These are phyloP conservation scores for Lordiphosa andalusiaca DNA, from an alignment of 2,888 invertebrate genomes.

Conservation along the genomic window DNA sequence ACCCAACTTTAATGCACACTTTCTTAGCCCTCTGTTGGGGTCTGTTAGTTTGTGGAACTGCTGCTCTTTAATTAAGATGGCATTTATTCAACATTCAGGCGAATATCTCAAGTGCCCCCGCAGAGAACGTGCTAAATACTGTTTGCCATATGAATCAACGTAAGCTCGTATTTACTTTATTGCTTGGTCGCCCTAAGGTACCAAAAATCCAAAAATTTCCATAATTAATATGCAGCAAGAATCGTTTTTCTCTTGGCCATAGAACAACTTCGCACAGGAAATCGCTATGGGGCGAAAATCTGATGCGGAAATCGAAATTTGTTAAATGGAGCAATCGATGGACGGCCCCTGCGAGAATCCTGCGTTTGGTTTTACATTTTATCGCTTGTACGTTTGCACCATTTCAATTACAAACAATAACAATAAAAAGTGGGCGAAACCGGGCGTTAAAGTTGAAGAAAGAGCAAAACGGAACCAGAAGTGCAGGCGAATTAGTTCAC, in stretches of 20 bases:
- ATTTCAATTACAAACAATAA: conserved; percentile 77
- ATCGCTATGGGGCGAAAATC: conserved; percentile 58
- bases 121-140: not conserved
- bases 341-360: conserved; percentile 39
- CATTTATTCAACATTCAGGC: conserved; percentile 1
- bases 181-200: conserved; percentile 31
- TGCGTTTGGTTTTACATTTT: conserved; percentile 68
- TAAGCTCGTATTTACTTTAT: no score
- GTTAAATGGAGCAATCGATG: conserved; percentile 77
- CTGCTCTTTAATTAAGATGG: conserved; percentile 2
- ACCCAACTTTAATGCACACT: not conserved
- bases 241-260: conserved; percentile 4
- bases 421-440: conserved; percentile 57
- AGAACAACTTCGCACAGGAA: conserved; percentile 54
- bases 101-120: not conserved
- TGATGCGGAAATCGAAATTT: conserved; percentile 75
- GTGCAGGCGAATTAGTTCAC: conserved; percentile 72
- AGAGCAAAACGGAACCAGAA: conserved; percentile 53
- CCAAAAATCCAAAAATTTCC: conserved; percentile 36
- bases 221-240: conserved; percentile 59
- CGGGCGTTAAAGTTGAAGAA: conserved; percentile 53
- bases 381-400: conserved; percentile 75
- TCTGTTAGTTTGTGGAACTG: no score
- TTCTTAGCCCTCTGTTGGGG: not conserved
- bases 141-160: not conserved